Percentiles rank a stretch among this genome's conserved stretches.
Conservation (phyloP, 1,140 invertebrate species). For the Bombus sibiricus region DNA sequence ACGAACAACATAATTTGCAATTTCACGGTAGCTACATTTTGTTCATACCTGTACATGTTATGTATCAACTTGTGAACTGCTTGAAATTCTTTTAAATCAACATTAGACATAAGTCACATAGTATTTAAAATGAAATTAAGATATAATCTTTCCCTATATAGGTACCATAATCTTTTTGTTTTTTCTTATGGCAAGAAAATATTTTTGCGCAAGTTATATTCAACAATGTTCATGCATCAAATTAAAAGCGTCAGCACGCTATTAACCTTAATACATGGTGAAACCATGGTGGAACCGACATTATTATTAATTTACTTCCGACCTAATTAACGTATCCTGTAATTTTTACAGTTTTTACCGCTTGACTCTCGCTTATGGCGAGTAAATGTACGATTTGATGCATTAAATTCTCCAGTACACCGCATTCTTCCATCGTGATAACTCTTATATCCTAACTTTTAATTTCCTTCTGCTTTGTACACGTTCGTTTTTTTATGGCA, state of each 20-base stretch:
- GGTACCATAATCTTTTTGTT: neutral
- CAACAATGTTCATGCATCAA: neutral
- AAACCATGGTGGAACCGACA: constrained; percentile 18
- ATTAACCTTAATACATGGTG: neutral
- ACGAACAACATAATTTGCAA: neutral
- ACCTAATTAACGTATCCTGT: constrained; percentile 50
- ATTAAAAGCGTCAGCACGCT: neutral
- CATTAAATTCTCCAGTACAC: constrained; percentile 40
- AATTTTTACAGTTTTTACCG: constrained; percentile 43
- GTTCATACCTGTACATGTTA: neutral
- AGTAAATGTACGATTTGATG: constrained; percentile 43
- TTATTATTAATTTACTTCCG: constrained; percentile 37
- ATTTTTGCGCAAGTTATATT: neutral
- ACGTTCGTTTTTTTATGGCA: neutral
- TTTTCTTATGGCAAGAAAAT: neutral
- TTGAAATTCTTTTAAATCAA: neutral
- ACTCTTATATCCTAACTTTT: constrained; percentile 21
- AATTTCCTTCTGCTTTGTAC: constrained; percentile 8
- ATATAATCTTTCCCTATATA: neutral
- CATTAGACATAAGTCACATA: neutral
- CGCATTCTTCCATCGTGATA: constrained; percentile 39
- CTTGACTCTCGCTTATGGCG: constrained; percentile 31
- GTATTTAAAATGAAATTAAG: neutral
- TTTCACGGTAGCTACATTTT: neutral
- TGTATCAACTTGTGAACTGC: neutral